A percentile compares a stretch with the other conserved stretches of the same genome.
These are phyloP conservation scores for Amphibalanus amphitrite DNA, from an alignment of 1,140 invertebrate species.

Conservation along the genomic window DNA sequence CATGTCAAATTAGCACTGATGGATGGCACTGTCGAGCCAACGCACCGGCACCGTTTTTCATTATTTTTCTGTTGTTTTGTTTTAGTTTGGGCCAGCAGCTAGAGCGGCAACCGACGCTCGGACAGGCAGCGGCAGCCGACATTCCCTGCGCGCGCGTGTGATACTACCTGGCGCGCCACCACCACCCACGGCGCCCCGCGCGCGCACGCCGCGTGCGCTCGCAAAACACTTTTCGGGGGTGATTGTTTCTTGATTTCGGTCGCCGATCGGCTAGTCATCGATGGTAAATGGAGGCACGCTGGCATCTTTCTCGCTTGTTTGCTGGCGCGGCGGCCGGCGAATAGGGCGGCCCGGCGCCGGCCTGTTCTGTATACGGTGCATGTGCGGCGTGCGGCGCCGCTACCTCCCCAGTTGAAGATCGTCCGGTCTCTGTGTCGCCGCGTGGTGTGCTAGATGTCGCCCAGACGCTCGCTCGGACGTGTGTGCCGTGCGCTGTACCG, in stretches of 20 bases:
- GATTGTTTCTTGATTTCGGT: background rate
- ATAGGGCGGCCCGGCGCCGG: too few relatives aligned
- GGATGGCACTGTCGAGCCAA: too few relatives aligned
- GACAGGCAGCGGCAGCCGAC: background rate
- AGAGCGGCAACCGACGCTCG: background rate
- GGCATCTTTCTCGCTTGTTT: background rate
- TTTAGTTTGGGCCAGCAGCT: conserved; percentile 1
- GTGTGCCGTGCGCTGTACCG: background rate
- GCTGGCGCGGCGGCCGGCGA: too few relatives aligned
- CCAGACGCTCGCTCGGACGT: background rate
- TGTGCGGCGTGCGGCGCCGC: background rate
- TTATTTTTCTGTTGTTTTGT: background rate
- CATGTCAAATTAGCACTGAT: too few relatives aligned
- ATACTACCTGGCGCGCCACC: background rate
- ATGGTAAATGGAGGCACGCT: background rate
- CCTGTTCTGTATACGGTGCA: background rate
- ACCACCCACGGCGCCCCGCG: too few relatives aligned
- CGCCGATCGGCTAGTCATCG: background rate
- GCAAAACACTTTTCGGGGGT: background rate
- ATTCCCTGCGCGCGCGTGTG: background rate
- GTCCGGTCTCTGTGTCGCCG: background rate
- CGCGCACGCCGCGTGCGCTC: too few relatives aligned
- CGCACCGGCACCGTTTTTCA: background rate
- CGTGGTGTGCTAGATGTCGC: background rate
- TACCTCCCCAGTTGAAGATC: background rate